Evolutionary conservation across 2,797 vertebrate genomes (phyloP).

Genomic region (Taenioides sp.): DNA sequence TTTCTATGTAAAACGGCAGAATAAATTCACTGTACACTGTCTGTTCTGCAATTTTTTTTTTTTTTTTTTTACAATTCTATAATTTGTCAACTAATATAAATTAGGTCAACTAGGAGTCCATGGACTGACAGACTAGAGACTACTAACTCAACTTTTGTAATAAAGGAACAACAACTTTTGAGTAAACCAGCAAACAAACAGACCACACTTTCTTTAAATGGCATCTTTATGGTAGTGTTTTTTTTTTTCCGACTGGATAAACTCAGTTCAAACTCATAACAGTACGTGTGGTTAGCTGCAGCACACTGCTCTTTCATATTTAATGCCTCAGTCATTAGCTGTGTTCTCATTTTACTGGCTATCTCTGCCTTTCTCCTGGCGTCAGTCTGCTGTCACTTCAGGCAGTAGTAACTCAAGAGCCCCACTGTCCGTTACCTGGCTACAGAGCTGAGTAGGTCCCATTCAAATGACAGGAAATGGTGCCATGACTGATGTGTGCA

Average conservation of each 20-base stretch:
- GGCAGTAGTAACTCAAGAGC: conserved; percentile 60
- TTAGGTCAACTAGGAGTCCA: no score
- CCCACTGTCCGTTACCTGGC: conserved; percentile 52
- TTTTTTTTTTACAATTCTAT: no score
- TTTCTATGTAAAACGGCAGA: no score
- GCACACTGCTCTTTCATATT: conserved; percentile 58
- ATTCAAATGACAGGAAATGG: conserved; percentile 28
- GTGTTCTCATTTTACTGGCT: conserved; percentile 61
- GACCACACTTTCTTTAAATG: conserved; percentile 4
- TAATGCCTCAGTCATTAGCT: conserved; percentile 62
- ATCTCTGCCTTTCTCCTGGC: conserved; percentile 43
- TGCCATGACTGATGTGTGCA: conserved; percentile 16
- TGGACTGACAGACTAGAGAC: no score
- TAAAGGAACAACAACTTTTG: not conserved
- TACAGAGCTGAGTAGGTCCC: conserved; percentile 36
- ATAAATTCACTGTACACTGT: no score
- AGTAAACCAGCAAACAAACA: not conserved
- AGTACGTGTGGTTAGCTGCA: not conserved
- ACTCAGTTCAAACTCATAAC: conserved; percentile 29
- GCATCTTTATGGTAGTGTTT: conserved; percentile 11
- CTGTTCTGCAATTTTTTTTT: no score
- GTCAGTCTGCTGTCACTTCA: conserved; percentile 25
- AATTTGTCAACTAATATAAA: no score
- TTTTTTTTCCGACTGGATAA: conserved; percentile 28
- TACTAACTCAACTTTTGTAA: not conserved